Evolutionary conservation across 2,888 invertebrate genomes (phyloP), one percentile per base, ranked within the genome.

Genomic region (Timema cristinae): DNA sequence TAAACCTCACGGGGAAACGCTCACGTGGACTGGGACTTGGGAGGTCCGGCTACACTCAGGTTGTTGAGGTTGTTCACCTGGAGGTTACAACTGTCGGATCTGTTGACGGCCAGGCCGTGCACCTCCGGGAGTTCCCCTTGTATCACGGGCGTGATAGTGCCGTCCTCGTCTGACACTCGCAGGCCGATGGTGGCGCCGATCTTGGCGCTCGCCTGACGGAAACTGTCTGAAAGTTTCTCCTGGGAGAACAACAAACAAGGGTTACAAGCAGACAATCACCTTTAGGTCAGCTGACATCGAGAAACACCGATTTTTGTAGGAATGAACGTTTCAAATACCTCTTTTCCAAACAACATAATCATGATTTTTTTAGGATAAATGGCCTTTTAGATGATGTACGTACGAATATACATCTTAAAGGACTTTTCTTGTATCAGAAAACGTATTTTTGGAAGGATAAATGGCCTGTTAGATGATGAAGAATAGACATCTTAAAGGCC

Each of bases 151-250:
- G 81, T 80, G 51, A 80, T 76, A 2, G 81, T 79, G 51, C 79
- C 88, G 77, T 90, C 91, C 77, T 91, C 91, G 73, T 89, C 90
- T 6, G 89, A 87, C 67, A 92, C 87, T 73, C 88, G 88, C 66
- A 93, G 83, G 6, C 94, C 94, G 75, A 95, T 92, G 5, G 93
- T 93, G 48, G 93, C 92, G 5, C 94, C 92, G 67, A 95, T 87
- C 80, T 94, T 95, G 47, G 90, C 90, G 78, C 92, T 93, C 0
- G 94, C 94, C 76, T 91, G 89, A 77, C 89, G 90, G 79, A 95
- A 95, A 0, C 93, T 93, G 81, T 93, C 89, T 66, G 92, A 91
- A 63, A 86, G 79, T 79, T 85, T 86, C 75, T 85, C 85, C 84
- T 86, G 76, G 6, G 75, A 68, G 50, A 52, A 63, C 49, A 51